Evolutionary conservation across 64 coral and sea anemone genomes (phyloP).

Genomic region (Trachythela sp.): DNA sequence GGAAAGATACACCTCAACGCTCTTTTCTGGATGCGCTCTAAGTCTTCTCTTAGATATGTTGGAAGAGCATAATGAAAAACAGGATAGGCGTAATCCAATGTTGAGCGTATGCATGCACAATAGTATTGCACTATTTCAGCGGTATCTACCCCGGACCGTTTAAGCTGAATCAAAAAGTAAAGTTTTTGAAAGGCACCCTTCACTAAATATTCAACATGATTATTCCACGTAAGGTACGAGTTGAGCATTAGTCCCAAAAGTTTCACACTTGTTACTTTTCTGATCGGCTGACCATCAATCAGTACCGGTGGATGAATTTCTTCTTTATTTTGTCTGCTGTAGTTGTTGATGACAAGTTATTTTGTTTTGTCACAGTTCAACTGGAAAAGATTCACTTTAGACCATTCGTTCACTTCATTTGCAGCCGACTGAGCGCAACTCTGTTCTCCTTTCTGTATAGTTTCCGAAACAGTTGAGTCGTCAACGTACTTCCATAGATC

Average conservation of each 20-base stretch:
- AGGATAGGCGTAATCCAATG: slow-evolving; percentile 22
- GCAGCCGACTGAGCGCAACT: neutral
- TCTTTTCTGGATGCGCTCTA: slow-evolving; percentile 2
- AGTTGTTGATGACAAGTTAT: neutral
- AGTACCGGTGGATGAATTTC: neutral
- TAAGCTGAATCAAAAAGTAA: slow-evolving; percentile 34
- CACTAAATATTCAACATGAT: slow-evolving; percentile 35
- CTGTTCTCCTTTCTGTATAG: neutral
- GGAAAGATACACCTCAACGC: slow-evolving; percentile 25
- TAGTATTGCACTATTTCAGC: slow-evolving; percentile 23
- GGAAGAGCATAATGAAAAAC: slow-evolving; percentile 27
- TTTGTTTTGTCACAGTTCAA: slow-evolving; percentile 29
- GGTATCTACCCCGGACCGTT: neutral
- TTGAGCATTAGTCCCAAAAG: slow-evolving; percentile 26
- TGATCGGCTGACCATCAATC: neutral
- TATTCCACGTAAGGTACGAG: slow-evolving; percentile 20
- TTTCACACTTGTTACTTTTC: neutral
- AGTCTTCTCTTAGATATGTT: slow-evolving; percentile 8
- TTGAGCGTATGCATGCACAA: neutral
- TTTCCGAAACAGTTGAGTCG: neutral
- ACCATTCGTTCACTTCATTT: neutral
- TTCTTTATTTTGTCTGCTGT: neutral
- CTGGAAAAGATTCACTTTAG: neutral
- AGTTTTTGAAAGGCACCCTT: slow-evolving; percentile 24
- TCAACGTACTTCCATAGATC: neutral